Percentiles rank a stretch among this genome's conserved stretches.
These are phyloP conservation scores for Brenthis ino DNA, from an alignment of 2,888 invertebrate genomes.

Conservation along the genomic window DNA sequence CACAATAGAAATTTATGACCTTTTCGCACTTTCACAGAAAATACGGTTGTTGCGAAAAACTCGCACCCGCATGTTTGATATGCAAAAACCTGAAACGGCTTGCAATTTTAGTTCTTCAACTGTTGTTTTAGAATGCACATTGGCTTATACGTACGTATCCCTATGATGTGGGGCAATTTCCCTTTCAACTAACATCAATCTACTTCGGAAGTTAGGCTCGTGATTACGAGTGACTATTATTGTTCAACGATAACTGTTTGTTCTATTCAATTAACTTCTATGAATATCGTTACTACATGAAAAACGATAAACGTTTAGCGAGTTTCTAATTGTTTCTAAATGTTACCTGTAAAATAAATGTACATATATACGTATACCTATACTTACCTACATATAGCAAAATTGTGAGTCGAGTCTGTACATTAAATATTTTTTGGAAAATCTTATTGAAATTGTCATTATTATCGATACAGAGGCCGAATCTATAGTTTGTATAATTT, in stretches of 20 bases:
- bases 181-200: slow-evolving; percentile 53
- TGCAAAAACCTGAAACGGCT: slow-evolving; percentile 7
- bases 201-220: slow-evolving; percentile 52
- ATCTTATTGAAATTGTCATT: too few relatives aligned
- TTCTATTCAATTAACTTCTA: slow-evolving; percentile 34
- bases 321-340: neutral
- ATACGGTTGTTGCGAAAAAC: slow-evolving; percentile 9
- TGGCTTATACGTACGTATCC: slow-evolving; percentile 21
- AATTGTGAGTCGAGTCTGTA: too few relatives aligned
- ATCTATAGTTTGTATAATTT: too few relatives aligned
- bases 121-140: slow-evolving; percentile 26
- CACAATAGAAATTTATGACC: slow-evolving; percentile 14
- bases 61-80: slow-evolving; percentile 31
- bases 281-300: slow-evolving; percentile 8
- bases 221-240: slow-evolving; percentile 49
- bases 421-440: too few relatives aligned
- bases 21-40: slow-evolving; percentile 17
- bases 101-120: slow-evolving; percentile 24
- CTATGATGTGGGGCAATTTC: slow-evolving; percentile 53
- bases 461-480: too few relatives aligned
- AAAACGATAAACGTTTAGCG: neutral
- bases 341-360: too few relatives aligned
- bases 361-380: too few relatives aligned
- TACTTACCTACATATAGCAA: too few relatives aligned
- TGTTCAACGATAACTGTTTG: slow-evolving; percentile 44